These are phyloP conservation scores for Morone saxatilis DNA, from an alignment of 2,113 vertebrate genomes.

Conservation along the genomic window DNA sequence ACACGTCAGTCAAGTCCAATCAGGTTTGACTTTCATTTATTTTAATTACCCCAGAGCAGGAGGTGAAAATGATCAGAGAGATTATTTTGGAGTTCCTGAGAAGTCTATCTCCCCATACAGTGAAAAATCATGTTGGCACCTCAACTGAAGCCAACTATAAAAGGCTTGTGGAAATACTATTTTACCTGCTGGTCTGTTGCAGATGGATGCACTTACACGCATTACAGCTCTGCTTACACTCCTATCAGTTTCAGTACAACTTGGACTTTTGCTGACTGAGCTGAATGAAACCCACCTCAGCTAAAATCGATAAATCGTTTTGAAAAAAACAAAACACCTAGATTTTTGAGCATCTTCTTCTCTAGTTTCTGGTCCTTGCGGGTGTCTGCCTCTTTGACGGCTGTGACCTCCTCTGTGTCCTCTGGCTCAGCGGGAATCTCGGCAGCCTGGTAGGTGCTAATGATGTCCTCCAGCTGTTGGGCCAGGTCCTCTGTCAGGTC, in stretches of 20 bases:
- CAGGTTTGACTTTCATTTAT: neutral
- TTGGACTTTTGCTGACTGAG: constrained; percentile 62
- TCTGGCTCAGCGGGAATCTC: constrained; percentile 73
- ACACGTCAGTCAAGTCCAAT: neutral
- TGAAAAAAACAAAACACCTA: constrained; percentile 67
- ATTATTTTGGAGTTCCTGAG: neutral
- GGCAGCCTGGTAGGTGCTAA: constrained; percentile 89
- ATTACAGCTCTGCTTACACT: constrained; percentile 53
- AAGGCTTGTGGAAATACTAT: constrained; percentile 36
- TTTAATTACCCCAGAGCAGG: neutral
- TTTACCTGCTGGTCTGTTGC: constrained; percentile 40
- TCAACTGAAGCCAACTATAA: constrained; percentile 29
- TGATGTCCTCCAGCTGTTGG: constrained; percentile 95
- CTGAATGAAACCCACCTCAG: constrained; percentile 52
- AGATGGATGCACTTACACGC: constrained; percentile 43
- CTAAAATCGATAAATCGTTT: constrained; percentile 50
- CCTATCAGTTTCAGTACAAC: constrained; percentile 53
- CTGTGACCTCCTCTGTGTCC: constrained; percentile 80
- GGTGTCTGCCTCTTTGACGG: constrained; percentile 79
- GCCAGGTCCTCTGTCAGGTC: constrained; percentile 90
- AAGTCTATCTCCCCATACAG: neutral
- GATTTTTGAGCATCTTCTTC: constrained; percentile 94
- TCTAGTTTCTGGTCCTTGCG: constrained; percentile 93
- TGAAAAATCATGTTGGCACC: neutral
- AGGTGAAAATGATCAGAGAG: neutral